A percentile compares a stretch with the other conserved stretches of the same genome.
These are phyloP conservation scores for Momotus momota DNA, from an alignment of 2,797 vertebrate species.

Conservation along the genomic window DNA sequence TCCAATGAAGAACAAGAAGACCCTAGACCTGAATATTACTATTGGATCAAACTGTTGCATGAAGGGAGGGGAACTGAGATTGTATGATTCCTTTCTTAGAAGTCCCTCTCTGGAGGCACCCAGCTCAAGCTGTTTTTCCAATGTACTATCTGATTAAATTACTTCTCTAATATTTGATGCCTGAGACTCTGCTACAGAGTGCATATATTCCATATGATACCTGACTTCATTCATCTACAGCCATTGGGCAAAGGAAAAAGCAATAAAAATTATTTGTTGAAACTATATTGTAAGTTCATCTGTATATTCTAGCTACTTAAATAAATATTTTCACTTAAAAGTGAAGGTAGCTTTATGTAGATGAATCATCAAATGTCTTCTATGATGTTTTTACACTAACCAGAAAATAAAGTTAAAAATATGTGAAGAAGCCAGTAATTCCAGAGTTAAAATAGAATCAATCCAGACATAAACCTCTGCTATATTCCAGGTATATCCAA, in stretches of 20 bases:
- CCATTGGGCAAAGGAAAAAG: background rate
- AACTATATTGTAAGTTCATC: background rate
- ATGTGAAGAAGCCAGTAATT: background rate
- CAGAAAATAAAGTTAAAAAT: background rate
- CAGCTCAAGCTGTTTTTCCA: background rate
- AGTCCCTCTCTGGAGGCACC: background rate
- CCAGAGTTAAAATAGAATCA: background rate
- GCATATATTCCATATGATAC: background rate
- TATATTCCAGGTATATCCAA: background rate
- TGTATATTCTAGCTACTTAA: background rate
- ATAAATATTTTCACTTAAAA: background rate
- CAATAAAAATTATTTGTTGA: background rate
- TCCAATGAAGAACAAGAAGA: background rate
- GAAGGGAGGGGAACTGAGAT: background rate
- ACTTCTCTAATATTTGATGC: background rate
- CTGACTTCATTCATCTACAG: background rate
- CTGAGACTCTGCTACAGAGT: background rate
- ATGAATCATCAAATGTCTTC: background rate
- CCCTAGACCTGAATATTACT: background rate
- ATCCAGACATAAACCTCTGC: background rate
- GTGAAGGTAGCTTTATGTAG: background rate
- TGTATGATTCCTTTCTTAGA: background rate
- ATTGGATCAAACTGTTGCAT: background rate
- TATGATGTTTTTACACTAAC: background rate
- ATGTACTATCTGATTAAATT: background rate